Evolutionary conservation across 2,113 vertebrate genomes (phyloP), one percentile per base, ranked within the genome.

Genomic region (Felis catus): DNA sequence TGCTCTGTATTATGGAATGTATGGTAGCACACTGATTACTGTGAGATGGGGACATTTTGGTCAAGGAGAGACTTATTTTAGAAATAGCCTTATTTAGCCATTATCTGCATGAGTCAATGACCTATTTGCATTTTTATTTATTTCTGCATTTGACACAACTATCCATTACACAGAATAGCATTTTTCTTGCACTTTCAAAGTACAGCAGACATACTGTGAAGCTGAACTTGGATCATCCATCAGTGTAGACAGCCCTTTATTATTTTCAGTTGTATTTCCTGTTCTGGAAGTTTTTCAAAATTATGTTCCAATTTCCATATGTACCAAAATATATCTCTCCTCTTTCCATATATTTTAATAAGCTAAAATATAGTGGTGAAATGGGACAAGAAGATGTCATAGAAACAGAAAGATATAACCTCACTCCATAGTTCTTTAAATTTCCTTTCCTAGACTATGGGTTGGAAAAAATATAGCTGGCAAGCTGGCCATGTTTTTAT

Each of bases 161-260:
- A 21, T 88, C 58, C 65, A 70, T 89, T 92, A 73, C 3, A 63
- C 1, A 66, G 12, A 63, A 11, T 33, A 95, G 15, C 25, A 71
- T 48, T 96, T 97, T 96, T 71, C 63, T 94, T 95, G 33, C 93
- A 95, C 23, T 88, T 97, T 23, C 74, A 48, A 92, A 90, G 19
- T 53, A 41, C 2, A 80, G 23, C 58, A 76, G 61, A 87, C 13
- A 66, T 10, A 83, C 9, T 25, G 19, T 66, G 63, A 96, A 73
- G 31, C 36, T 91, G 55, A 97, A 58, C 29, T 85, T 95, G 61
- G 31, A 33, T 65, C 61, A 94, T 89, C 29, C 55, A 84, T 45
- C 71, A 78, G 25, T 73, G 12, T 70, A 94, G 78, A 91, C 15
- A 94, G 63, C 51, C 6, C 33, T 14, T 85, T 73, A 78, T 89